phyloP scores from a whole-genome alignment of 2,797 vertebrate species.

The Sarcophilus harrisii region DNA sequence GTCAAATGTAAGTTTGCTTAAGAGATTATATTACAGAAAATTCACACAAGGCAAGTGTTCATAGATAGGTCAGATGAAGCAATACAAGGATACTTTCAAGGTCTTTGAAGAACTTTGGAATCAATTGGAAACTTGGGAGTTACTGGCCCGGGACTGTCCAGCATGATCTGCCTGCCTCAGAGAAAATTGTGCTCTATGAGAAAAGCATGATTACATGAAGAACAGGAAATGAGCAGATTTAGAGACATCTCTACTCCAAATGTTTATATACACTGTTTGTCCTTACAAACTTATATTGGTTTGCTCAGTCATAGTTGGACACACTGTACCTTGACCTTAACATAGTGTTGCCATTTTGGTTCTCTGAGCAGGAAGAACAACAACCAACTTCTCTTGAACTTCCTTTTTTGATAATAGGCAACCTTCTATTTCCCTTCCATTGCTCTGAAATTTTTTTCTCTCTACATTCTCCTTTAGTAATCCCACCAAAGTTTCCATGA shows the following conservation, averaged over 20 bases:
- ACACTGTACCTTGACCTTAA: neutral
- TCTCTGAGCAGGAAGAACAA: neutral
- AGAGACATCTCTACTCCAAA: neutral
- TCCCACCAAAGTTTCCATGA: neutral
- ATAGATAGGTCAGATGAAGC: neutral
- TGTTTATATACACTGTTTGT: neutral
- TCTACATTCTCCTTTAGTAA: neutral
- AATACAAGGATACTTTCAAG: neutral
- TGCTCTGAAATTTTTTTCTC: neutral
- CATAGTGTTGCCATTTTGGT: neutral
- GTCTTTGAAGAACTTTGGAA: neutral
- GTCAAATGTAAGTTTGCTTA: neutral
- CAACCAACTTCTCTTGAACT: neutral
- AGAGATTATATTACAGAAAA: neutral
- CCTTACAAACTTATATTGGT: neutral
- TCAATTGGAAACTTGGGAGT: neutral
- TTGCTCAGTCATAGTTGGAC: neutral
- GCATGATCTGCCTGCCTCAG: neutral
- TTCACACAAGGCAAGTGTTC: neutral
- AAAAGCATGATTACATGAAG: neutral
- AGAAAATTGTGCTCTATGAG: neutral
- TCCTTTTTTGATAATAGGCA: neutral
- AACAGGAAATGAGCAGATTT: neutral
- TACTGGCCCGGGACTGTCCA: neutral
- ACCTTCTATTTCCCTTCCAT: neutral